Base-by-base conservation (phyloP, 2,888 invertebrate species). In the Colletes collaris region DNA sequence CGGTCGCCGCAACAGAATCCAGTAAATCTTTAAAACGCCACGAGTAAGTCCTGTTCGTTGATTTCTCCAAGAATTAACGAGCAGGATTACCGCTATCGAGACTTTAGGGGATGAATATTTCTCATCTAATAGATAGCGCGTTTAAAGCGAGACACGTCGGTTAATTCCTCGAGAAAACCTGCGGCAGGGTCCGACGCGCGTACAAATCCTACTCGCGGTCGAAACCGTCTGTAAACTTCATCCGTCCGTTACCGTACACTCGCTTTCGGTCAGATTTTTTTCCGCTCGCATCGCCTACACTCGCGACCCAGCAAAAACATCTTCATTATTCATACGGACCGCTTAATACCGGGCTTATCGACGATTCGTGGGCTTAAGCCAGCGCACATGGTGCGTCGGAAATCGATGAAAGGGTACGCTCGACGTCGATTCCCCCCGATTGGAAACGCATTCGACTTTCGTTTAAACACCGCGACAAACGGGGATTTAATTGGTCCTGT, bases 111-210 rank as follows among this genome's bases (percentile, higher is more conserved):
- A 66, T 55, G 64, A 69, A 81, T 70, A 67, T 73, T 55, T 58
- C 58, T 53, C 55, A 64, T 55, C 27, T 80, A 76, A 76, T 63
- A 60, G 70, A 72, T 76, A 70, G 49, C 64, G 44, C 64, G 81
- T 60, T 65, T 65, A 60, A 78, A 40, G 68, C 13, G n/a, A 44
- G 70, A 52, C 37, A n/a, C 56, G 63, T 50, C 46, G 52, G 72
- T 63, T 72, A 76, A 81, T 72, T 76, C 71, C 72, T 65, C 65
- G 4, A 55, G 80, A 72, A 70, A 80, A 76, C 59, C 65, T 64
- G 79, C 55, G 71, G 75, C 71, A 35, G 62, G 71, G 58, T 58
- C 8, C 53, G 56, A 40, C 35, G 40, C 8, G 35, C 8, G 27
- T 60, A 60, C 68, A 79, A 79, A 79, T 81, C 64, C 40, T 60